Evolutionary conservation across 2,797 vertebrate genomes (phyloP), one percentile per base, ranked within the genome.

Genomic region (Protonibea diacanthus): DNA sequence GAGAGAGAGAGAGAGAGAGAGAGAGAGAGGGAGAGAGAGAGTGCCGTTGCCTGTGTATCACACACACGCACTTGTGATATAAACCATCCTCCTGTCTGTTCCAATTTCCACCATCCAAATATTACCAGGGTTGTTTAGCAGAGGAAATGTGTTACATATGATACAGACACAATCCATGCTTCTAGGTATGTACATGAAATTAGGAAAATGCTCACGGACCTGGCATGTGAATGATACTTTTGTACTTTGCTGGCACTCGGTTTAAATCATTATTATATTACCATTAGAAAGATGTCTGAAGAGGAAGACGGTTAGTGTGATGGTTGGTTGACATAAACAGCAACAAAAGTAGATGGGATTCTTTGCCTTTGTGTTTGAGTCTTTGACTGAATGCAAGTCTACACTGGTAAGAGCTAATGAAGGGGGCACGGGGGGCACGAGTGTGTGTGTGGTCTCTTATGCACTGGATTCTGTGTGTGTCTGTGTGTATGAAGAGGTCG

Each of bases 401-500:
- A n/a, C 70, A 74, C 78, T 86, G 85, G 82, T 78, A 74, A 75
- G 78, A 88, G 68, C 80, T 78, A 91, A 92, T 89, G 71, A 65
- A 83, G 68, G 61, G 83, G 85, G 76, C 78, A 86, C 20, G 47
- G 56, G 70, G 82, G 79, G 75, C 74, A 85, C 23, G 23, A 80
- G 80, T 45, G 80, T 83, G 86, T 81, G 92, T 92, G 91, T 89
- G 91, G 91, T 92, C 91, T 84, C 65, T 76, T 64, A 72, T 86
- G 71, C 81, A 63, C 72, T 63, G 49, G 75, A 83, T 82, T 83
- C 59, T 83, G 78, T 84, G 85, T 81, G 86, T 64, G 66, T 80
- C 65, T 86, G 71, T 60, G 79, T 58, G 75, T 81, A 62, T 58
- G 78, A 77, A 74, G 74, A 79, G 83, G 87, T 92, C 82, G 72